Base-by-base conservation (phyloP, 2,888 invertebrate genomes). In the Nemurella pictetii region DNA sequence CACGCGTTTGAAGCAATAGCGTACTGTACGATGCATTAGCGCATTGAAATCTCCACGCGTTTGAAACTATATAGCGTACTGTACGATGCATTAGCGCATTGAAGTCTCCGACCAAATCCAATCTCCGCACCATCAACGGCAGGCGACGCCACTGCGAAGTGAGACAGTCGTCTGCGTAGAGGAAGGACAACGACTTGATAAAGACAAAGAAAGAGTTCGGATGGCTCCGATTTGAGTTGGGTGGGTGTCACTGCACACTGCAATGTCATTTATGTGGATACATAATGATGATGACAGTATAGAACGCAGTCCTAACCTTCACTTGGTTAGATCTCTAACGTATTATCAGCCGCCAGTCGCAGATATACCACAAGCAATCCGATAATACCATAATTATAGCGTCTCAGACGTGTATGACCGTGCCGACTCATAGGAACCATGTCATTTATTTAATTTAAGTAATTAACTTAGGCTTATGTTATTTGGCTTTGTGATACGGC, bases 391-490 rank as follows among this genome's bases (percentile, higher is more conserved):
- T 75, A 78, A 82, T 81, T 78, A 35, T 84, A 72, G 83, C 26
- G 83, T 27, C 81, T 84, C 77, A 73, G 77, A 36, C 85, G 36
- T 84, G 83, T 83, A 27, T 80, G 84, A 25, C 78, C 55, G 82
- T 55, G 27, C 26, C 82, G 36, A 72, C 28, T 55, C 36, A 25
- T 27, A 80, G 80, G 81, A 72, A 87, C 86, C 86, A 83, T 86
- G 85, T 85, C 85, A 87, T 87, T 87, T 87, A 86, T 87, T 85
- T 85, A 87, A 87, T 87, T 87, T 86, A 87, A 87, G 87, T 87
- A 85, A 87, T 87, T 87, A 87, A 86, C 85, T 74, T 85, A 83
- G 28, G 80, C 75, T 85, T 84, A 78, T 77, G 83, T 84, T 82
- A 25, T 82, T 82, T 82, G 55, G 55, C 82, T 82, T 78, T 30